phyloP scores from a whole-genome alignment of 30 jellyfish, hydroid and myxozoan species.

The Aurelia coerulea region DNA sequence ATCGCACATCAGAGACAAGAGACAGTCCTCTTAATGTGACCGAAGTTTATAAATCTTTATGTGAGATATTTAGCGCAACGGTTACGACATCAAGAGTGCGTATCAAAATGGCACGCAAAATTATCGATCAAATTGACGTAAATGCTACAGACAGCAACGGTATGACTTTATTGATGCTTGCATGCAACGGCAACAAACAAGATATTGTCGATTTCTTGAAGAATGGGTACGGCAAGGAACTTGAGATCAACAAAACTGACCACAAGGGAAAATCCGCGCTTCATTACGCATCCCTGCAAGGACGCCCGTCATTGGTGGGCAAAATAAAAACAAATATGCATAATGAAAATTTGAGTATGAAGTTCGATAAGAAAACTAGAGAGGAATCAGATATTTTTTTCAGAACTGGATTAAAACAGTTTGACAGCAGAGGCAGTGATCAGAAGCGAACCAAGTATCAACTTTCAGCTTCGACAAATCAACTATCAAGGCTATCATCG shows the following conservation, averaged over 20 bases:
- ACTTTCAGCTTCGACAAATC: background rate
- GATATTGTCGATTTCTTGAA: conserved; percentile 33
- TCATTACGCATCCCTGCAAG: conserved; percentile 70
- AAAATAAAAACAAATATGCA: conserved; percentile 8
- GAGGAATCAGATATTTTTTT: background rate
- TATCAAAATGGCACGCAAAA: conserved; percentile 25
- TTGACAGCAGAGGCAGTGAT: conserved; percentile 6
- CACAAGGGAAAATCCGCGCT: conserved; percentile 67
- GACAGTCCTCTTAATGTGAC: no score
- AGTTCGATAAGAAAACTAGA: background rate
- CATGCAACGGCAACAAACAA: conserved; percentile 48
- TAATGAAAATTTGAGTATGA: background rate
- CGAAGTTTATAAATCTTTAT: conserved; percentile 27
- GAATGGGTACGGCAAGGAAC: conserved; percentile 2
- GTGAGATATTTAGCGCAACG: conserved; percentile 30
- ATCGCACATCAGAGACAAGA: no score
- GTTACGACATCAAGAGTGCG: conserved; percentile 3
- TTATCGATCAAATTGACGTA: background rate
- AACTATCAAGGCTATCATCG: background rate
- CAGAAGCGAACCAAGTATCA: conserved; percentile 17
- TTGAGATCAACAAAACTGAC: conserved; percentile 27
- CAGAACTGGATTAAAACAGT: conserved; percentile 35
- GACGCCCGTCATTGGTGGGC: conserved; percentile 40
- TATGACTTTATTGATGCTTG: conserved; percentile 43
- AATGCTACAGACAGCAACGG: conserved; percentile 33